These are phyloP conservation scores for Gymnoscopelus microlampas DNA, from an alignment of 2,797 vertebrate species.

Conservation along the genomic window DNA sequence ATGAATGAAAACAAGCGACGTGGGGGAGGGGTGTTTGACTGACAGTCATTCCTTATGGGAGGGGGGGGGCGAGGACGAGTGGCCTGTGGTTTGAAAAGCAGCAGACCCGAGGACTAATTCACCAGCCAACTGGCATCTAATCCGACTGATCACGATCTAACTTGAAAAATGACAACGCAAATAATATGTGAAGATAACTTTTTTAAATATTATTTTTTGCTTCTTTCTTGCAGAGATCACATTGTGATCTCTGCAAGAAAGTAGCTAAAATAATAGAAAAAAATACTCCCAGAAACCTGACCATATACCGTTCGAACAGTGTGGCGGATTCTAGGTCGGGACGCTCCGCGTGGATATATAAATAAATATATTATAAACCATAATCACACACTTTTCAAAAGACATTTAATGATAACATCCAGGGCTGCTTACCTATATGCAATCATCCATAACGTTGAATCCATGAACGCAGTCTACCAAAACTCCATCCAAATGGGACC, in stretches of 20 bases:
- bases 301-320: too few species aligned
- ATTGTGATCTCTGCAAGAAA: too few species aligned
- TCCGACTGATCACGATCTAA: too few species aligned
- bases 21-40: constrained; percentile 79
- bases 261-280: constrained; percentile 1
- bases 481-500: constrained; percentile 67
- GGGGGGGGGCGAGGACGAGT: not conserved
- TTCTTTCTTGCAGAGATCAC: too few species aligned
- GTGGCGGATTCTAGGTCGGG: too few species aligned
- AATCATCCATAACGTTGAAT: constrained; percentile 78
- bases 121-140: too few species aligned
- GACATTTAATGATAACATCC: not conserved
- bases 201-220: too few species aligned
- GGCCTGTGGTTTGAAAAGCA: too few species aligned
- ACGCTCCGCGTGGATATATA: too few species aligned
- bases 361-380: not conserved
- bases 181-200: too few species aligned
- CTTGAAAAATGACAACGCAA: too few species aligned
- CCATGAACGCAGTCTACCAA: constrained; percentile 73
- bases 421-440: constrained; percentile 78
- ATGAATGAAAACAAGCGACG: constrained; percentile 93
- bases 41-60: constrained; percentile 42
- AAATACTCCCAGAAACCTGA: not conserved
- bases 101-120: constrained; percentile 27
- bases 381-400: not conserved